Evolutionary conservation across 2,888 invertebrate species (phyloP), one percentile per base, ranked within the genome.

Genomic region (Heliconius charithonia): DNA sequence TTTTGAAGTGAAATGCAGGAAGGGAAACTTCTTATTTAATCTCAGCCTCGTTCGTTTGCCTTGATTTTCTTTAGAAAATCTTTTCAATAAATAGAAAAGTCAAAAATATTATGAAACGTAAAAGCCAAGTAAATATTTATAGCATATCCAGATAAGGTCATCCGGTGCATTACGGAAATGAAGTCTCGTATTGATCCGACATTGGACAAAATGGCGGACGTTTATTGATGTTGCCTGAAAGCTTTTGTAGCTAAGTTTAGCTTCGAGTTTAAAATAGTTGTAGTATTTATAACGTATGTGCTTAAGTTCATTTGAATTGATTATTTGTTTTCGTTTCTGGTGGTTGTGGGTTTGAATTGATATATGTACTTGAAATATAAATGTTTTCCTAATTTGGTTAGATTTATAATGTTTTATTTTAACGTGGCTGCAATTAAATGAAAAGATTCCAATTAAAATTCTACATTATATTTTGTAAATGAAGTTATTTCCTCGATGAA

Each of bases 141-240:
- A 51, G 29, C 45, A 29, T 51, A 56, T 71, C 22, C 71, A 71
- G 45, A 51, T 56, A 51, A 71, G 51, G 71, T 71, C 51, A 71
- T 71, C 29, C 71, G 22, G 51, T 71, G 71, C 51, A 71, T 71
- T 71, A 71, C 29, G 51, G 45, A 71, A 71, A 56, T 71, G 51
- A 71, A 71, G 71, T 71, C 51, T 19, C 51, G 71, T 71, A 56
- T 71, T 71, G 71, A 71, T 71, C 71, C 29, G 51, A 67, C 71
- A 51, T 56, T 27, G 29, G 71, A 51, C 51, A 71, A 71, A 51
- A 71, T 71, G 71, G 51, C 71, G 71, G 71, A 71, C 71, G 51
- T 29, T 56, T 27, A 71, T 51, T 51, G 51, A 51, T 71, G 12
- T 71, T 29, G 29, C 12, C 22, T 45, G 12, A 19, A 51, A 70